phyloP scores from a whole-genome alignment of 1,140 invertebrate species.

The Achatina immaculata region DNA sequence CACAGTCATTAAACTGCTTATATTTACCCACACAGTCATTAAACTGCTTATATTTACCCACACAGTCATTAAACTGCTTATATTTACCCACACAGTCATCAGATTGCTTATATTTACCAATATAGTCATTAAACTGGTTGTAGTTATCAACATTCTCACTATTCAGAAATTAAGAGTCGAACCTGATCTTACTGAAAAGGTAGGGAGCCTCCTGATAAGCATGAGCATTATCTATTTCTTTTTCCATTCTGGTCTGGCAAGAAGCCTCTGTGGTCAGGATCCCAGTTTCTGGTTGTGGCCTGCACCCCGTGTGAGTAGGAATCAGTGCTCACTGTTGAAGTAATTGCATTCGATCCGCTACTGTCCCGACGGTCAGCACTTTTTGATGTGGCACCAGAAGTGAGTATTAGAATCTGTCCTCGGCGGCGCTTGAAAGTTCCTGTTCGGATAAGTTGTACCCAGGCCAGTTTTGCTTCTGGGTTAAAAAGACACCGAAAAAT shows the following conservation, averaged over 20 bases:
- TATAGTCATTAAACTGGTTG: no score
- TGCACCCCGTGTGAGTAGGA: background rate
- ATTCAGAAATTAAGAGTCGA: no score
- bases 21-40: no score
- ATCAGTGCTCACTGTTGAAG: background rate
- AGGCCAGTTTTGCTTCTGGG: constrained; percentile 72
- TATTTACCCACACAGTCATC: no score
- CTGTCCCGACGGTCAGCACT: constrained; percentile 25
- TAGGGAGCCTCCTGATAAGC: no score
- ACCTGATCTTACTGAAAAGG: no score
- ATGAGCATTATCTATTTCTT: background rate
- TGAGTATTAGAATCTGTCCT: constrained; percentile 52
- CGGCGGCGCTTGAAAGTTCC: constrained; percentile 65
- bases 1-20: no score
- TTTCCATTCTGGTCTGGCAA: background rate
- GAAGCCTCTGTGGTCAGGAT: constrained; percentile 43
- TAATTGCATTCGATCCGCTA: constrained; percentile 24
- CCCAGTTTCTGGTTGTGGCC: constrained; percentile 39
- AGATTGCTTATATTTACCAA: no score
- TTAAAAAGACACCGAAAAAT: constrained; percentile 73
- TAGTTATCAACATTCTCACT: no score
- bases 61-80: no score
- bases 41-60: no score
- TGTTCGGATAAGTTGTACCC: constrained; percentile 68
- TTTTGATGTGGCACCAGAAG: constrained; percentile 58